phyloP scores from a whole-genome alignment of 1,140 invertebrate species.

The Anoplolepis gracilipes region DNA sequence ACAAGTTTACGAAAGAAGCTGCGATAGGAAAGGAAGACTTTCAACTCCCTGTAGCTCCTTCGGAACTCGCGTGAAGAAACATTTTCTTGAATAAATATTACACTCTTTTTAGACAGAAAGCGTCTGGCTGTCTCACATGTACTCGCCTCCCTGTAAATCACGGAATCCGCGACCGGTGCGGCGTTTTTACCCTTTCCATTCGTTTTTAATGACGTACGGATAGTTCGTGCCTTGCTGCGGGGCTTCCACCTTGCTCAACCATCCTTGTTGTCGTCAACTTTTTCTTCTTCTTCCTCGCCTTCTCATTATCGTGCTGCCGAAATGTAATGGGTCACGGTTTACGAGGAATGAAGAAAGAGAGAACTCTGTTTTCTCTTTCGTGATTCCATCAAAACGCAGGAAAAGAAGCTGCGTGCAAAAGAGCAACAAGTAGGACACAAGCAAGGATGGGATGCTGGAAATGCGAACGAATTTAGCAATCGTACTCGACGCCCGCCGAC shows the following conservation, averaged over 20 bases:
- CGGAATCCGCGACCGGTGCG: constrained; percentile 23
- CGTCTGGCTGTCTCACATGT: neutral
- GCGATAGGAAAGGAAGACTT: constrained; percentile 1
- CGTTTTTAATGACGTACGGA: constrained; percentile 2
- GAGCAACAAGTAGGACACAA: neutral
- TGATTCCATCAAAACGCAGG: neutral
- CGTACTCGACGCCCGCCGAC: neutral
- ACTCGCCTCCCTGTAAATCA: constrained; percentile 16
- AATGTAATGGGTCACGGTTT: constrained; percentile 67
- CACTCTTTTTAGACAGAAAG: neutral
- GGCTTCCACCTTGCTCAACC: constrained; percentile 17
- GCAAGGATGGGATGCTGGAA: neutral
- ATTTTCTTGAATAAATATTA: constrained; percentile 41
- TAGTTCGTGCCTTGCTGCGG: constrained; percentile 39
- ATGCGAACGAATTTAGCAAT: neutral
- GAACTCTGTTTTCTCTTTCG: neutral
- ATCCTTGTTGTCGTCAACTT: constrained; percentile 30
- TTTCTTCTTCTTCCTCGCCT: constrained; percentile 56
- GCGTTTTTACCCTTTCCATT: neutral
- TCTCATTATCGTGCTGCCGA: constrained; percentile 70
- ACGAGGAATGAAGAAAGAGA: constrained; percentile 4
- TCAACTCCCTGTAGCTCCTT: neutral
- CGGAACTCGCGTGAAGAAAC: constrained; percentile 29
- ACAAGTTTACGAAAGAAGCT: neutral
- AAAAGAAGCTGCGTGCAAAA: neutral